A percentile compares a stretch with the other conserved stretches of the same genome.
phyloP scores from a whole-genome alignment of 1,140 invertebrate genomes.

The Eciton burchellii region DNA sequence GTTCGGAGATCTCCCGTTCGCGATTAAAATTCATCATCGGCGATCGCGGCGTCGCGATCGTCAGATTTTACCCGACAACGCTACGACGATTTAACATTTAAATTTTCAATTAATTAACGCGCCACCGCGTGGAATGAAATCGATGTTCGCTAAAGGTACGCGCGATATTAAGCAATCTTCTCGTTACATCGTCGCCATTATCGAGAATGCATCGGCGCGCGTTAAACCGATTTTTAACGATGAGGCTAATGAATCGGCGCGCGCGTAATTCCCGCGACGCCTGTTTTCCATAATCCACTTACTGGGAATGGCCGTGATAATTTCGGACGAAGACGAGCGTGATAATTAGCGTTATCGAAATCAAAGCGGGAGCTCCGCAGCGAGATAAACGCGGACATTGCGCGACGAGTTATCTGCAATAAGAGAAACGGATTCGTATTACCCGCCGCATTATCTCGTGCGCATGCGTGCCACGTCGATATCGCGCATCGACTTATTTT shows the following conservation, averaged over 20 bases:
- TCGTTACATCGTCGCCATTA: neutral
- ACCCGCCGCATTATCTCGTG: neutral
- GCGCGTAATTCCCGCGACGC: neutral
- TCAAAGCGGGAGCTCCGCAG: conserved; percentile 25
- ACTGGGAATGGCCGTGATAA: neutral
- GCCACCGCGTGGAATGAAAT: too few relatives aligned
- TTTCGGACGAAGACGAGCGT: neutral
- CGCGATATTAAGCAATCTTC: too few relatives aligned
- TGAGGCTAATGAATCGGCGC: neutral
- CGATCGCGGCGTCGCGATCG: too few relatives aligned
- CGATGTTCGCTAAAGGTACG: too few relatives aligned
- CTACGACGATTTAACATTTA: too few relatives aligned
- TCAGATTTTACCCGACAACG: too few relatives aligned
- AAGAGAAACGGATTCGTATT: conserved; percentile 29
- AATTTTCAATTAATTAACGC: too few relatives aligned
- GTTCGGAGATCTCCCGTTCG: too few relatives aligned
- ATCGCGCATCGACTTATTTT: conserved; percentile 37
- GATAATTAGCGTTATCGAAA: conserved; percentile 36
- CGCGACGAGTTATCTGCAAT: conserved; percentile 10
- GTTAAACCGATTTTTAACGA: neutral
- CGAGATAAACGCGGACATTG: conserved; percentile 28
- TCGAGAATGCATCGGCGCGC: neutral
- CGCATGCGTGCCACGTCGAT: neutral
- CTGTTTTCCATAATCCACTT: neutral
- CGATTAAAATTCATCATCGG: too few relatives aligned